Base-by-base conservation (phyloP, 2,113 vertebrate genomes). In the Lepisosteus osseus region DNA sequence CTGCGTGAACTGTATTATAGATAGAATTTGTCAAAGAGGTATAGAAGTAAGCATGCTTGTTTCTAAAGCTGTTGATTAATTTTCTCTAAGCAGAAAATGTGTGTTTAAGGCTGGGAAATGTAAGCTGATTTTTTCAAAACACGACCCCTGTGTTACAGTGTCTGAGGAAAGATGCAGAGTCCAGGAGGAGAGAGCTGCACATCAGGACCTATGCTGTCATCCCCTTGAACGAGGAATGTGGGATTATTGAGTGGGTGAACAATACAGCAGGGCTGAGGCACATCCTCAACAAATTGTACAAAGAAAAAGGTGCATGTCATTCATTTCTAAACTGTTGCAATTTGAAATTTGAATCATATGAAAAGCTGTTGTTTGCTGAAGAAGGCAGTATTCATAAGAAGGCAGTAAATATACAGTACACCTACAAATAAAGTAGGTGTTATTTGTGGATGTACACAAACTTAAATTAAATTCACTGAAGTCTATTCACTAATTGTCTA, bases 241-340 rank as follows among this genome's bases (percentile, higher is more conserved):
- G 97, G 61, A 96, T 99, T 78, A 95, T 99, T 64, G 97, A 99
- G 80, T 99, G 97, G 97, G 96, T 99, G 76, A 98, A 94, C 89
- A 96, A 99, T 83, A 99, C 97, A 1, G 93, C 94, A 13, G 96
- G 97, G 6, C 90, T 99, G 41, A 90, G 97, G 78, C 93, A 95
- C 83, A 99, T 99, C 79, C 93, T 99, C 75, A 97, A 93, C 81
- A 97, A 97, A 80, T 87, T 99, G 57, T 98, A 99, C 74, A 99
- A 97, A 80, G 97, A 99, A 80, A 96, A 94, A 89, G 97, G 97
- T 98, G 87, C 17, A 45, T 15, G 54, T 15, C 9, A 17, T 11
- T 43, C 63, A 61, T 7, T 44, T 15, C 68, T 74, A 15, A 13
- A 6, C 44, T n/a, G 43, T 3, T 42, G 14, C 15, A 51, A 45